Conservation (phyloP, 2,888 invertebrate species). For the Erpobdella octoculata region DNA sequence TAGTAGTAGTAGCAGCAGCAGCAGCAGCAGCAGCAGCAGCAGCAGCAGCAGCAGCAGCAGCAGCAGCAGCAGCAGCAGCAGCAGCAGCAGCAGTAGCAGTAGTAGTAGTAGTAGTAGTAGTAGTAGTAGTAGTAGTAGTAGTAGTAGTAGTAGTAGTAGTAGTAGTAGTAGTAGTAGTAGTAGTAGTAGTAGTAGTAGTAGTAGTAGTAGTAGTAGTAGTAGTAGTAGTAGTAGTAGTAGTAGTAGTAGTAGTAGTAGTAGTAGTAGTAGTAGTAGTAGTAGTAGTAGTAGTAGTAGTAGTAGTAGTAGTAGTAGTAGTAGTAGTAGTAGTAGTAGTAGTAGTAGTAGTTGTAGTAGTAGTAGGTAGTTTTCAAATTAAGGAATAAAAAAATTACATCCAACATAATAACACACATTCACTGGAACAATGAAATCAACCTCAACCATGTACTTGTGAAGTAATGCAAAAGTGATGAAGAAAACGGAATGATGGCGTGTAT, state of each 20-base stretch:
- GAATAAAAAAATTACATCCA: too few species aligned
- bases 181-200: background rate
- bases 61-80: slow-evolving; percentile 23
- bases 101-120: slow-evolving; percentile 27
- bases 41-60: slow-evolving; percentile 18
- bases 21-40: background rate
- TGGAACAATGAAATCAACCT: too few species aligned
- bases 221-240: slow-evolving; percentile 1
- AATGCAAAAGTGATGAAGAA: too few species aligned
- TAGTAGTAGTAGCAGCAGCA: background rate
- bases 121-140: slow-evolving; percentile 26
- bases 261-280: slow-evolving; percentile 1
- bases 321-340: slow-evolving; percentile 1
- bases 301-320: slow-evolving; percentile 1
- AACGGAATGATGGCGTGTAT: too few species aligned
- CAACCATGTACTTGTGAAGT: too few species aligned
- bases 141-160: slow-evolving; percentile 24
- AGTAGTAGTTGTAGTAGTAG: background rate
- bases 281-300: slow-evolving; percentile 1
- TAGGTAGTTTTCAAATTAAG: too few species aligned
- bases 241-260: slow-evolving; percentile 1
- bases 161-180: background rate
- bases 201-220: slow-evolving; percentile 1
- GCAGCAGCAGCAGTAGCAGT: slow-evolving; percentile 23
- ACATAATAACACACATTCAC: too few species aligned